A percentile compares a stretch with the other conserved stretches of the same genome.
Conservation (phyloP, 2,797 vertebrate species). For the Cetoscarus ocellatus region DNA sequence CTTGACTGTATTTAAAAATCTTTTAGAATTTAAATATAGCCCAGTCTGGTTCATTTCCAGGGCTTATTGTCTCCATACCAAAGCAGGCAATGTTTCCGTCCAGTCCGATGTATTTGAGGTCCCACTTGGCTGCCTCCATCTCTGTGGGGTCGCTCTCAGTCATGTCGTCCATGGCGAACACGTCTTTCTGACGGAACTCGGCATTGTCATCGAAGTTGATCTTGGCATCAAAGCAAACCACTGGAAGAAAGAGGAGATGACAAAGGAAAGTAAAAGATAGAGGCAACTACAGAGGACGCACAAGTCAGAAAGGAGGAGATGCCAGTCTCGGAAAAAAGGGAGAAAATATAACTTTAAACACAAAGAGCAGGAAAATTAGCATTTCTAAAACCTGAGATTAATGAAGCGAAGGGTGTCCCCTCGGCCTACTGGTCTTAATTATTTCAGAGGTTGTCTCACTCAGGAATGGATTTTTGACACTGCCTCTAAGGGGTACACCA, state of each 20-base stretch:
- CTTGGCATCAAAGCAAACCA: slow-evolving; percentile 99
- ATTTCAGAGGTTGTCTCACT: slow-evolving; percentile 57
- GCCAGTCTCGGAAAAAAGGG: slow-evolving; percentile 10
- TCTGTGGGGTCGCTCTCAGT: slow-evolving; percentile 95
- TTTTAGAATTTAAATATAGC: no score
- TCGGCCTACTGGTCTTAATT: slow-evolving; percentile 62
- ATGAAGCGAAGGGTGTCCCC: slow-evolving; percentile 47
- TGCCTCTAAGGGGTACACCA: slow-evolving; percentile 55
- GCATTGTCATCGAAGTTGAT: slow-evolving; percentile 99
- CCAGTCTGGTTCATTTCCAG: neutral
- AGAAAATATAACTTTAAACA: slow-evolving; percentile 17
- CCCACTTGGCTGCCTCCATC: slow-evolving; percentile 94
- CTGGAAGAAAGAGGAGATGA: slow-evolving; percentile 72
- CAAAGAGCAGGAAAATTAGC: slow-evolving; percentile 44
- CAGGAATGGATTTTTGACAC: slow-evolving; percentile 56
- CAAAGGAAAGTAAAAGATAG: slow-evolving; percentile 27
- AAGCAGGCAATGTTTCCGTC: slow-evolving; percentile 99
- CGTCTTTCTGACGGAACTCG: slow-evolving; percentile 96
- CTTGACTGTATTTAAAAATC: no score
- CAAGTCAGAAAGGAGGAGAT: neutral
- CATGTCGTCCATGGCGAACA: slow-evolving; percentile 97
- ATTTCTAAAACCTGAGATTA: slow-evolving; percentile 61
- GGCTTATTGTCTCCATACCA: slow-evolving; percentile 80
- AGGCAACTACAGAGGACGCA: slow-evolving; percentile 3
- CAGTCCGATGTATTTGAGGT: slow-evolving; percentile 97